These are phyloP conservation scores for Pithys albifrons DNA, from an alignment of 2,113 vertebrate genomes.

Conservation along the genomic window DNA sequence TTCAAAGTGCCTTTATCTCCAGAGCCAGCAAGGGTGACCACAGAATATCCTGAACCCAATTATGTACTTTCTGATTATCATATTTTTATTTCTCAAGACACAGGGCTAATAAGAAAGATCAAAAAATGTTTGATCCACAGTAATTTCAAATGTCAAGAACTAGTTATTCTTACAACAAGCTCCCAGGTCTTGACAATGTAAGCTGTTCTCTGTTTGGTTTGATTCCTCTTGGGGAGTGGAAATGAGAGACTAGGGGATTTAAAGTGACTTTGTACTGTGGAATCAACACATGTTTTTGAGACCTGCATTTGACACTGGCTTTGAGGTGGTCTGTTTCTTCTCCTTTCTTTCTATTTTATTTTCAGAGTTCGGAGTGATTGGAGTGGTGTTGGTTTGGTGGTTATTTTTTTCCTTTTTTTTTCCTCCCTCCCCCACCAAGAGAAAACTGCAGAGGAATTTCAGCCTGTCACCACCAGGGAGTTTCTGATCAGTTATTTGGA, in stretches of 20 bases:
- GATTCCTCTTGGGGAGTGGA: conserved; percentile 36
- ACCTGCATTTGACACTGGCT: neutral
- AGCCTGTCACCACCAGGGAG: neutral
- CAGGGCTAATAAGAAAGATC: conserved; percentile 52
- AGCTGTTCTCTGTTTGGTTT: conserved; percentile 50
- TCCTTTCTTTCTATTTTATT: neutral
- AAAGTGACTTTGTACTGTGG: conserved; percentile 20
- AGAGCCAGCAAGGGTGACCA: conserved; percentile 26
- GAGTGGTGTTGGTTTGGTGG: neutral
- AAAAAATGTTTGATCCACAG: conserved; percentile 56
- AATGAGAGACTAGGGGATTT: neutral
- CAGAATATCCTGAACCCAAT: conserved; percentile 57
- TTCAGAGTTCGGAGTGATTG: neutral
- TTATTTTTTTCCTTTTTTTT: neutral
- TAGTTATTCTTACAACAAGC: conserved; percentile 48
- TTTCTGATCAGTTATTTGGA: neutral
- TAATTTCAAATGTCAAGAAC: conserved; percentile 64
- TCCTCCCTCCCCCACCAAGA: neutral
- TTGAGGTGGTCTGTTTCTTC: neutral
- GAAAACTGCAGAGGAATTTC: neutral
- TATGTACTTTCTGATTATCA: conserved; percentile 42
- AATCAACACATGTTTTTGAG: neutral
- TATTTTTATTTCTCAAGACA: conserved; percentile 62
- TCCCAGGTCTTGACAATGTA: conserved; percentile 11
- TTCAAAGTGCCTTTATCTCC: conserved; percentile 46